Percentiles rank a stretch among this genome's conserved stretches.
These are phyloP conservation scores for Trachurus trachurus DNA, from an alignment of 2,797 vertebrate species.

Conservation along the genomic window DNA sequence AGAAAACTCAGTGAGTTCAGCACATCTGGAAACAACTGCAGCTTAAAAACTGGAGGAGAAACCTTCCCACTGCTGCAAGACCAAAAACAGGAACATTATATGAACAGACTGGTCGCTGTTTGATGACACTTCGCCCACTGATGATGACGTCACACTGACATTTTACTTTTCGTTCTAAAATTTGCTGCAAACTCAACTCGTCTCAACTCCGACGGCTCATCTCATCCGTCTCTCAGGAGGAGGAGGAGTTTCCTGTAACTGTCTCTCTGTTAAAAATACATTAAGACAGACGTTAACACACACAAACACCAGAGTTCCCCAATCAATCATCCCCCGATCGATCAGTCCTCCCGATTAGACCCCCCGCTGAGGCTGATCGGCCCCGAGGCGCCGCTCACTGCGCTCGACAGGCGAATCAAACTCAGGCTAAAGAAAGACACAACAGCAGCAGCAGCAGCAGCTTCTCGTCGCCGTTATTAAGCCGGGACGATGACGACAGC, in stretches of 20 bases:
- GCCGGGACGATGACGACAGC: neutral
- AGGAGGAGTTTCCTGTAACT: neutral
- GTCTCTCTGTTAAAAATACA: neutral
- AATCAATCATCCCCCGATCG: slow-evolving; percentile 7
- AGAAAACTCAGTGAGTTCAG: no score
- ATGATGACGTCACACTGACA: no score
- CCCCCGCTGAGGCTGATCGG: neutral
- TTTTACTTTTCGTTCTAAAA: no score
- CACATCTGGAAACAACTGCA: no score
- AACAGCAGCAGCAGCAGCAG: neutral
- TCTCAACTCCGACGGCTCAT: no score
- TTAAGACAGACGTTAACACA: neutral
- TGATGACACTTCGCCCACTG: no score
- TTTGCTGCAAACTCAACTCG: no score
- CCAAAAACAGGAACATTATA: no score
- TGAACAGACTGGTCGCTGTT: no score
- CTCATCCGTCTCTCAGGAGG: neutral
- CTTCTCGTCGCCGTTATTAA: neutral
- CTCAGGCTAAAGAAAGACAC: neutral
- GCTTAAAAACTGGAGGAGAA: no score
- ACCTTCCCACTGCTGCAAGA: no score
- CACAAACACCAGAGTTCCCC: neutral
- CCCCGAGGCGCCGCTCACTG: neutral
- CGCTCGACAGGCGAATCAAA: neutral
- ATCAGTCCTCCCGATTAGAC: slow-evolving; percentile 20